These are phyloP conservation scores for Polydrusus pterygomalis DNA, from an alignment of 2,888 invertebrate species.

Conservation along the genomic window DNA sequence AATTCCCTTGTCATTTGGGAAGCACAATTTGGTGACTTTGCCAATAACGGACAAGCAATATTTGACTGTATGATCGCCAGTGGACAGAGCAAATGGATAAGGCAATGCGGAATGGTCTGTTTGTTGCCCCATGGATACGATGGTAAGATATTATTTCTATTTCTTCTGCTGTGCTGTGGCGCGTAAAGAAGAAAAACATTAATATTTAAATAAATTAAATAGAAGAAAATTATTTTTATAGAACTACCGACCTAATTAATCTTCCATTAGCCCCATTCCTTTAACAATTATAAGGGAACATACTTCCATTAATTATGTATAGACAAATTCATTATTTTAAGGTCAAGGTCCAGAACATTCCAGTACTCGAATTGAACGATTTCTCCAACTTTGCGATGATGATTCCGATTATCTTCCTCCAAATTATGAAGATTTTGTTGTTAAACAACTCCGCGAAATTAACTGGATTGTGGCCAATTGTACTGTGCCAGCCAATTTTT, in stretches of 20 bases:
- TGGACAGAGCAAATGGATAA: constrained; percentile 98
- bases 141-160: constrained; percentile 74
- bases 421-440: constrained; percentile 91
- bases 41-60: constrained; percentile 98
- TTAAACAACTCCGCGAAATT: constrained; percentile 96
- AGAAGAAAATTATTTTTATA: no score
- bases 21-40: constrained; percentile 99
- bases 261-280: no score
- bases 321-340: constrained; percentile 25
- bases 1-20: constrained; percentile 98
- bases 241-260: no score
- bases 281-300: no score
- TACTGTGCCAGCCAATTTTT: constrained; percentile 96
- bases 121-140: constrained; percentile 98
- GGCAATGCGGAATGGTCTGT: constrained; percentile 96
- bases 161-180: no score
- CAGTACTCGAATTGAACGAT: constrained; percentile 91
- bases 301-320: no score
- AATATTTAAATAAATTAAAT: no score
- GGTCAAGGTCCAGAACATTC: constrained; percentile 93
- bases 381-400: constrained; percentile 97
- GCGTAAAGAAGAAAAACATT: no score
- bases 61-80: constrained; percentile 94
- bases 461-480: constrained; percentile 99
- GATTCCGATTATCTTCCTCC: constrained; percentile 97